phyloP scores from a whole-genome alignment of 2,888 invertebrate species.

The Pristionchus entomophagus region DNA sequence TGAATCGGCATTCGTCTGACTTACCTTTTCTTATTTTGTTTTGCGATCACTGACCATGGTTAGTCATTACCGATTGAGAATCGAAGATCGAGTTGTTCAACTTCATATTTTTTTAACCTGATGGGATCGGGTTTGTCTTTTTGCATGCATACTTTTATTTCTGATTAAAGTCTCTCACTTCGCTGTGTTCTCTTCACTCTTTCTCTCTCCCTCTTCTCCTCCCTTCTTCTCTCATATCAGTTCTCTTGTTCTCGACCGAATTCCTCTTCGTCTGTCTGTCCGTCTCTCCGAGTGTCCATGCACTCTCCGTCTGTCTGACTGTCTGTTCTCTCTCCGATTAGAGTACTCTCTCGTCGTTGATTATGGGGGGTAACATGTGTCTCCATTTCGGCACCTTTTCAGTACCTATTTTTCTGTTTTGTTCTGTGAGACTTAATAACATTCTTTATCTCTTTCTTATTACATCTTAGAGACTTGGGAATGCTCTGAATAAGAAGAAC shows the following conservation, averaged over 20 bases:
- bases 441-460: too few species aligned
- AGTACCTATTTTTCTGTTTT: neutral
- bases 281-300: neutral
- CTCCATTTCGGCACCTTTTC: neutral
- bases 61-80: too few species aligned
- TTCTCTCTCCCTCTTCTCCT: neutral
- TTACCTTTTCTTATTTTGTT: too few species aligned
- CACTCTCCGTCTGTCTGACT: neutral
- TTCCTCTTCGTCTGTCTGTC: neutral
- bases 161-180: constrained; percentile 5
- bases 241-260: constrained; percentile 6
- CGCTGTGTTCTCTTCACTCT: neutral
- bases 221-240: neutral
- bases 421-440: neutral
- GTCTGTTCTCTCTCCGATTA: neutral
- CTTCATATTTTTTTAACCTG: too few species aligned
- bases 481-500: too few species aligned
- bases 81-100: too few species aligned
- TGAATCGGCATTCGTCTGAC: too few species aligned
- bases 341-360: neutral
- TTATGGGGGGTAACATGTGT: neutral
- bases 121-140: neutral
- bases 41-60: too few species aligned
- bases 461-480: too few species aligned
- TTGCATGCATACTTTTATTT: constrained; percentile 5